Conservation (phyloP, 1,140 invertebrate species). For the Neodiprion fabricii region DNA sequence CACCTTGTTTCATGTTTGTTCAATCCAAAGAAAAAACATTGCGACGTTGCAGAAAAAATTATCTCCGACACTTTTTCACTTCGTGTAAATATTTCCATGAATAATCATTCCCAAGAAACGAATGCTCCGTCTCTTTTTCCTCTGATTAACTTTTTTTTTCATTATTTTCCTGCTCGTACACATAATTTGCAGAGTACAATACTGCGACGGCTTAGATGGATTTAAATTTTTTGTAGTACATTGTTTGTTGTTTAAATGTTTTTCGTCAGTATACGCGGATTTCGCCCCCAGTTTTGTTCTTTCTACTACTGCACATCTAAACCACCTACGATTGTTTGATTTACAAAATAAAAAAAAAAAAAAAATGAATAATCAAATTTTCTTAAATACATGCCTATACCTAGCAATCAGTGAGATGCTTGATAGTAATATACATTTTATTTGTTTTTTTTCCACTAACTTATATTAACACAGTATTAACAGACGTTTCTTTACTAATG, state of each 20-base stretch:
- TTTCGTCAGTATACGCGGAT: too few relatives aligned
- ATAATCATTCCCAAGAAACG: too few relatives aligned
- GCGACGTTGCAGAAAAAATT: too few relatives aligned
- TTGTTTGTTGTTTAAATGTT: neutral
- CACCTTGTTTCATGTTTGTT: too few relatives aligned
- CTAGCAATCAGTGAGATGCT: conserved; percentile 15
- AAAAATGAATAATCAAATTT: neutral
- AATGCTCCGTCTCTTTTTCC: too few relatives aligned
- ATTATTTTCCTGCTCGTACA: too few relatives aligned
- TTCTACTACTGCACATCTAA: conserved; percentile 5
- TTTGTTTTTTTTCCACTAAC: conserved; percentile 35
- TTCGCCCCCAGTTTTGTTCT: neutral
- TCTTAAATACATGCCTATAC: conserved; percentile 3
- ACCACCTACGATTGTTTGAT: neutral
- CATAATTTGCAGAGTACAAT: neutral
- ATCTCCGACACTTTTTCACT: too few relatives aligned
- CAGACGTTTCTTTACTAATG: conserved; percentile 42
- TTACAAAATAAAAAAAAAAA: neutral
- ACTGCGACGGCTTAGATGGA: neutral
- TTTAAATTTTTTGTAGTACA: neutral
- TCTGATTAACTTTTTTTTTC: too few relatives aligned
- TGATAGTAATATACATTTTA: conserved; percentile 46
- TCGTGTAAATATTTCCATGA: too few relatives aligned
- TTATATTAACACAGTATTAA: conserved; percentile 37
- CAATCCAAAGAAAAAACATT: too few relatives aligned